These are phyloP conservation scores for Synanthedon andrenaeformis DNA, from an alignment of 2,888 invertebrate genomes.

Conservation along the genomic window DNA sequence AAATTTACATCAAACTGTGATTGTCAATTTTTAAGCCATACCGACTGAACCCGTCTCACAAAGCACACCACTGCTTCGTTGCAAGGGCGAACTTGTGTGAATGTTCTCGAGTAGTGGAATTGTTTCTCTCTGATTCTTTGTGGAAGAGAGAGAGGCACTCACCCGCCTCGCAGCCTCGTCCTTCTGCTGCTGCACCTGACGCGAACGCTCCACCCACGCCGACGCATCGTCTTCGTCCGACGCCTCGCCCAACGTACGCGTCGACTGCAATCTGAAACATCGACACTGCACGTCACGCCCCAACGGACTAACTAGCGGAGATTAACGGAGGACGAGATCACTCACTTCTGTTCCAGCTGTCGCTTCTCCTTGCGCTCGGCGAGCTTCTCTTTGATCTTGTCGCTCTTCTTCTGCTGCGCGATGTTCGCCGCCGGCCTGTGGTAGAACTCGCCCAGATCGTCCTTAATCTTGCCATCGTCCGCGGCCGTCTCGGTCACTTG, in stretches of 20 bases:
- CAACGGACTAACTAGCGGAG: too few species aligned
- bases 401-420: constrained; percentile 78
- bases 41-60: too few species aligned
- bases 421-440: constrained; percentile 87
- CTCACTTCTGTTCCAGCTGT: constrained; percentile 75
- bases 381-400: constrained; percentile 85
- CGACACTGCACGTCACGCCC: not conserved
- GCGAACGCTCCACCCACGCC: constrained; percentile 87
- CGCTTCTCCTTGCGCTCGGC: constrained; percentile 83
- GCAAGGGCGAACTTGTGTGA: too few species aligned
- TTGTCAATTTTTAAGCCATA: too few species aligned
- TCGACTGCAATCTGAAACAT: constrained; percentile 36
- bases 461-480: constrained; percentile 65
- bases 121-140: too few species aligned
- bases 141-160: constrained; percentile 17
- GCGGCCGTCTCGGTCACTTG: constrained; percentile 68
- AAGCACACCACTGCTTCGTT: too few species aligned
- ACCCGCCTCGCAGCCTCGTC: constrained; percentile 87
- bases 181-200: constrained; percentile 82
- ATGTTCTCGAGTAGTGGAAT: too few species aligned
- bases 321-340: not conserved
- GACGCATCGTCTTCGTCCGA: constrained; percentile 79
- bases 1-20: too few species aligned
- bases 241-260: constrained; percentile 62
- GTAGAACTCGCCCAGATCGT: constrained; percentile 82